These are phyloP conservation scores for Leptopilina drosophilae DNA, from an alignment of 2,888 invertebrate genomes.

Conservation along the genomic window DNA sequence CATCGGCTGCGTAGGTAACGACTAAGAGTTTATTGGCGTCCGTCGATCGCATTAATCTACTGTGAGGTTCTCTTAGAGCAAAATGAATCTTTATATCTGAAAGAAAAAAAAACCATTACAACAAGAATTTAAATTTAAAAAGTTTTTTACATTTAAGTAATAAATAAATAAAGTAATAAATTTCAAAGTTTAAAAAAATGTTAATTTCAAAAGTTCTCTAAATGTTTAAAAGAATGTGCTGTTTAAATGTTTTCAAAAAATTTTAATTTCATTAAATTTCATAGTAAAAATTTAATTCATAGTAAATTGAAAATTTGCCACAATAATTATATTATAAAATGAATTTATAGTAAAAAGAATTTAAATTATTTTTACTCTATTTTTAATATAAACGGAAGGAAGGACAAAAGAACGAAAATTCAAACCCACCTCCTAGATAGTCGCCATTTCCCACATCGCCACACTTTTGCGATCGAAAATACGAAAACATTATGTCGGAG, in stretches of 20 bases:
- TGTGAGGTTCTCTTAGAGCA: conserved; percentile 72
- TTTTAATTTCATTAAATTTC: too few relatives aligned
- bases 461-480: conserved; percentile 78
- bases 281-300: too few relatives aligned
- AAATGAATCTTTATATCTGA: conserved; percentile 74
- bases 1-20: conserved; percentile 86
- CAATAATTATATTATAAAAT: too few relatives aligned
- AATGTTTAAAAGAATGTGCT: too few relatives aligned
- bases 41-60: conserved; percentile 65
- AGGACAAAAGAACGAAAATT: background rate
- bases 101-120: background rate
- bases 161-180: too few relatives aligned
- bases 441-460: conserved; percentile 78
- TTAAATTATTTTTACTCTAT: too few relatives aligned
- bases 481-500: conserved; percentile 83
- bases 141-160: too few relatives aligned
- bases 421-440: conserved; percentile 68
- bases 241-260: too few relatives aligned
- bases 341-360: too few relatives aligned
- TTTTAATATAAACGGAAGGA: too few relatives aligned
- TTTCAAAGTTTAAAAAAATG: background rate
- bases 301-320: too few relatives aligned
- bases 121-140: background rate
- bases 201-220: background rate
- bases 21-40: conserved; percentile 78